Evolutionary conservation across 2,113 vertebrate species (phyloP), one percentile per base, ranked within the genome.

Genomic region (Tiliqua scincoides): DNA sequence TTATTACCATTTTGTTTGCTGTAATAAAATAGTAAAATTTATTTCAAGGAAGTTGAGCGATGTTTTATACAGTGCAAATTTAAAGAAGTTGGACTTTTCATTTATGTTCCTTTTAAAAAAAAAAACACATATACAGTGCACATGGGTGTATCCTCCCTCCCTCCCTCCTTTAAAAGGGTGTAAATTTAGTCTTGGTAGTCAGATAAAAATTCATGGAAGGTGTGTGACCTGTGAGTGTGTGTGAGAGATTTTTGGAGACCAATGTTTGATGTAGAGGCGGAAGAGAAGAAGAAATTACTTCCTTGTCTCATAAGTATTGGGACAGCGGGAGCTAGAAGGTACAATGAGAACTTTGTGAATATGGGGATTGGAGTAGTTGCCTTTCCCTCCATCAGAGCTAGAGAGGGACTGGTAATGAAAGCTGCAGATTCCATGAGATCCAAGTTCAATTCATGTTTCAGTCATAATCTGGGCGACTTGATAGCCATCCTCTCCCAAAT

Each of bases 1-100:
- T 97, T 97, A 97, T 97, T 97, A 97, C 97, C 96, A 97, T 97
- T 97, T 97, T 97, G 97, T 97, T 97, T 97, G 97, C 96, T 96
- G 97, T 97, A 97, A 97, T 97, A 97, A 97, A 97, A 97, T 97
- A 97, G 97, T 97, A 97, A 97, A 97, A 97, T 97, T 97, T 97
- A 97, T 97, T 97, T 97, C 95, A 90, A 96, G 96, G 97, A 97
- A 97, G 96, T 97, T 97, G 97, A 97, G 97, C 96, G 97, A 97
- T 97, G 97, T 96, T 96, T 97, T 48, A 97, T 97, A 97, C 97
- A 97, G 97, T 97, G 97, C 96, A 97, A 97, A 97, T 97, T 95
- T 97, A 96, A 97, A 97, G 97, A 97, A 97, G 96, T 97, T 97
- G 97, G 97, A 97, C 97, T 97, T 97, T 97, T 97, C 97, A 97